Evolutionary conservation across 2,888 invertebrate species (phyloP).

Genomic region (Ferrisia virgata): DNA sequence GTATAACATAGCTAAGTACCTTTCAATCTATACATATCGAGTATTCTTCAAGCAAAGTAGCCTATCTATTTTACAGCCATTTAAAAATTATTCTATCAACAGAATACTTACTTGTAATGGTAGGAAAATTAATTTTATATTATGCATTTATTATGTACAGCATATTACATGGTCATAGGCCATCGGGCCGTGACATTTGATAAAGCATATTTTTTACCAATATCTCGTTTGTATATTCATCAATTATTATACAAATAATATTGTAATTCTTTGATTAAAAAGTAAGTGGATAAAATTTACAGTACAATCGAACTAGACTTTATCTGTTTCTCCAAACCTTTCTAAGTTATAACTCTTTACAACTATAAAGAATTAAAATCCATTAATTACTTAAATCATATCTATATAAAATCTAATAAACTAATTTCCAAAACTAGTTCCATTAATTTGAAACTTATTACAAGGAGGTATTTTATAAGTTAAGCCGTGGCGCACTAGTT

Average conservation of each 20-base stretch:
- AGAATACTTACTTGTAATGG: neutral
- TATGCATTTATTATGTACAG: no score
- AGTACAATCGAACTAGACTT: neutral
- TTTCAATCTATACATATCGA: neutral
- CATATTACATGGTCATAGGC: neutral
- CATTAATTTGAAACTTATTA: neutral
- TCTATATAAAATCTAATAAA: neutral
- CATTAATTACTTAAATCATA: constrained; percentile 16
- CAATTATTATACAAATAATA: neutral
- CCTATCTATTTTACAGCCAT: neutral
- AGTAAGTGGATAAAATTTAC: neutral
- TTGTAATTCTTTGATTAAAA: neutral
- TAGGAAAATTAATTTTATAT: neutral
- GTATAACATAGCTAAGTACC: no score
- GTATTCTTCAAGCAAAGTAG: neutral
- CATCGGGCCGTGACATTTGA: neutral
- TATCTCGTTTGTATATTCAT: neutral
- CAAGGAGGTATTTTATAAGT: neutral
- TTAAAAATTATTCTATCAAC: neutral
- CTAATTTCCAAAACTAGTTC: neutral
- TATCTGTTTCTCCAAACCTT: no score
- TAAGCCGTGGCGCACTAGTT: neutral
- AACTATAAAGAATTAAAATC: neutral
- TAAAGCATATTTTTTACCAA: neutral
- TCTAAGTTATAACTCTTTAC: neutral